A percentile compares a stretch with the other conserved stretches of the same genome.
Evolutionary conservation across 2,888 invertebrate species (phyloP).

Genomic region (Aphidoletes aphidimyza): DNA sequence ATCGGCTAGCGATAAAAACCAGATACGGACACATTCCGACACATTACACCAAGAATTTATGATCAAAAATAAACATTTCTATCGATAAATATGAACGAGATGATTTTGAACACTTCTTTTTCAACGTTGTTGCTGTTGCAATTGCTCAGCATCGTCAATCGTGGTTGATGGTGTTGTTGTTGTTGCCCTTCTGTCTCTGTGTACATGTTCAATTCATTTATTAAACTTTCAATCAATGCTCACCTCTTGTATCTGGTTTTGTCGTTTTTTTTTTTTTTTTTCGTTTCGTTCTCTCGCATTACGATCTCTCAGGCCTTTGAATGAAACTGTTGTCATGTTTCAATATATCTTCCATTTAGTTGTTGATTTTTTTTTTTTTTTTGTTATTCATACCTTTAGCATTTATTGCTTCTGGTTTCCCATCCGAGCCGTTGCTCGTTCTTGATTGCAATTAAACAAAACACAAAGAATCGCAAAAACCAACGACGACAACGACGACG

Average conservation of each 20-base stretch:
- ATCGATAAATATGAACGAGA: slow-evolving; percentile 42
- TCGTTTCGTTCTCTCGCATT: too few species aligned
- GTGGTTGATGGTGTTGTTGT: not conserved
- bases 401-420: slow-evolving; percentile 29
- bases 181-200: too few species aligned
- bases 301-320: not conserved
- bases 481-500: not conserved
- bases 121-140: not conserved
- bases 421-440: not conserved
- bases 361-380: too few species aligned
- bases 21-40: slow-evolving; percentile 23
- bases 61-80: slow-evolving; percentile 48
- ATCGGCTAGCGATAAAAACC: slow-evolving; percentile 5
- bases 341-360: slow-evolving; percentile 13
- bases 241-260: not conserved
- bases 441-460: slow-evolving; percentile 25
- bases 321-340: not conserved
- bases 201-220: slow-evolving; percentile 5
- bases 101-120: not conserved
- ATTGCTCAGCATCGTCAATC: not conserved
- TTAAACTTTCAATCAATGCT: not conserved
- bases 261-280: not conserved
- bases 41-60: slow-evolving; percentile 36
- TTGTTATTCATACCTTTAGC: not conserved
- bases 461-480: not conserved